Evolutionary conservation across 2,113 vertebrate species (phyloP).

Genomic region (Anguilla rostrata): DNA sequence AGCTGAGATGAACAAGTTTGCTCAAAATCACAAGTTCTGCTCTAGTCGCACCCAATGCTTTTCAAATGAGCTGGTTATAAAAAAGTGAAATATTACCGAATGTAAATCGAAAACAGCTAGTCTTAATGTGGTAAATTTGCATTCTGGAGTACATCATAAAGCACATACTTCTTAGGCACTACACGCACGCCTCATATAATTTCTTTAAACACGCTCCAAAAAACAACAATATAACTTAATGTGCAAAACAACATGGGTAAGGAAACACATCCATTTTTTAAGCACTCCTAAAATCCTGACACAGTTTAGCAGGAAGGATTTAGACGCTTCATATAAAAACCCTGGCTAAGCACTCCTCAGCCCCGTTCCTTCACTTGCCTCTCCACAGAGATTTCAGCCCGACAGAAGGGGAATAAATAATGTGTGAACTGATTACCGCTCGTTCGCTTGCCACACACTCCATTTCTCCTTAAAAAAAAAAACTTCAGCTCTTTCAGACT

Average conservation of each 20-base stretch:
- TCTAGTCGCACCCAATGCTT: not conserved
- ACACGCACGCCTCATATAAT: not conserved
- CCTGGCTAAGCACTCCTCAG: not conserved
- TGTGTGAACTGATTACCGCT: not conserved
- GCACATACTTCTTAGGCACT: not conserved
- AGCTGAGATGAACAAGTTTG: not conserved
- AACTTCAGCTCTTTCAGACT: not conserved
- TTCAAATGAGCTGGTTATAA: not conserved
- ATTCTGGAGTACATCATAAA: not conserved
- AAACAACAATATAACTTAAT: not conserved
- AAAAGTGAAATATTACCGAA: not conserved
- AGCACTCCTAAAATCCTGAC: conserved; percentile 6
- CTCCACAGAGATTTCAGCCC: not conserved
- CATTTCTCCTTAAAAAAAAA: not conserved
- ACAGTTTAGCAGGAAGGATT: not conserved
- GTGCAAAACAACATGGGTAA: not conserved
- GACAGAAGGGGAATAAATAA: conserved; percentile 8
- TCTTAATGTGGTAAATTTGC: not conserved
- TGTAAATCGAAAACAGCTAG: not conserved
- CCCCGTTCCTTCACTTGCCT: not conserved
- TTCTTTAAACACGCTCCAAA: not conserved
- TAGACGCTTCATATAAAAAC: conserved; percentile 3
- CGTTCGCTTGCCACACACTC: not conserved
- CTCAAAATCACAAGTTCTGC: not conserved
- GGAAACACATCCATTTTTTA: conserved; percentile 10